Evolutionary conservation across 2,888 invertebrate genomes (phyloP).

Genomic region (Oscheius onirici): DNA sequence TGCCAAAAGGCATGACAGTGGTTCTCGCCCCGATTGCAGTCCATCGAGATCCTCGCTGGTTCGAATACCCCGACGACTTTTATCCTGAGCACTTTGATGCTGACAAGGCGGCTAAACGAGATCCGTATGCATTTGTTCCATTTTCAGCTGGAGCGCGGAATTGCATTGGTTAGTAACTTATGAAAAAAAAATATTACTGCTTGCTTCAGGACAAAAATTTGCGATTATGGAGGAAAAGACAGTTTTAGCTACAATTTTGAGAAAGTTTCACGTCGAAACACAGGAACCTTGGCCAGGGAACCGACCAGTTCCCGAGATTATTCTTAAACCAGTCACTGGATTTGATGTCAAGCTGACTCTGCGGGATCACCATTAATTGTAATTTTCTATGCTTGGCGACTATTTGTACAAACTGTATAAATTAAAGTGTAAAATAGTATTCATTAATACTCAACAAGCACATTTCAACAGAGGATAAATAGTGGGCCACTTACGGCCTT

Average conservation of each 20-base stretch:
- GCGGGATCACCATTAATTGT: background rate
- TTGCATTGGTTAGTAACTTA: constrained; percentile 56
- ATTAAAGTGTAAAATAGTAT: background rate
- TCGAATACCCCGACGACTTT: constrained; percentile 71
- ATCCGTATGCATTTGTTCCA: constrained; percentile 66
- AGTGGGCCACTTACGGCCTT: no score
- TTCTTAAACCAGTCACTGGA: constrained; percentile 40
- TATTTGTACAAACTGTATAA: background rate
- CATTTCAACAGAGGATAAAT: no score
- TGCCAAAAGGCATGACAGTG: constrained; percentile 70
- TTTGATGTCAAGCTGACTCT: constrained; percentile 32
- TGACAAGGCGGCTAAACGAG: constrained; percentile 65
- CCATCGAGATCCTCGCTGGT: constrained; percentile 69
- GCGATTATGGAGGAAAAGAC: constrained; percentile 72
- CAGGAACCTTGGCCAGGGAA: constrained; percentile 53
- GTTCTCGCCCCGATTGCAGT: constrained; percentile 64
- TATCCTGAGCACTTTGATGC: constrained; percentile 73
- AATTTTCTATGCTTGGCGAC: background rate
- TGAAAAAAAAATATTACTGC: background rate
- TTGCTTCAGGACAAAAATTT: constrained; percentile 66
- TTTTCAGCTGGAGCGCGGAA: constrained; percentile 68
- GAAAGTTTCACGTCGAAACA: constrained; percentile 67
- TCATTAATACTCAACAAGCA: background rate
- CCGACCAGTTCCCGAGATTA: constrained; percentile 44
- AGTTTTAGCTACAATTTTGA: constrained; percentile 70